These are phyloP conservation scores for Gymnoscopelus microlampas DNA, from an alignment of 2,797 vertebrate genomes.

Conservation along the genomic window DNA sequence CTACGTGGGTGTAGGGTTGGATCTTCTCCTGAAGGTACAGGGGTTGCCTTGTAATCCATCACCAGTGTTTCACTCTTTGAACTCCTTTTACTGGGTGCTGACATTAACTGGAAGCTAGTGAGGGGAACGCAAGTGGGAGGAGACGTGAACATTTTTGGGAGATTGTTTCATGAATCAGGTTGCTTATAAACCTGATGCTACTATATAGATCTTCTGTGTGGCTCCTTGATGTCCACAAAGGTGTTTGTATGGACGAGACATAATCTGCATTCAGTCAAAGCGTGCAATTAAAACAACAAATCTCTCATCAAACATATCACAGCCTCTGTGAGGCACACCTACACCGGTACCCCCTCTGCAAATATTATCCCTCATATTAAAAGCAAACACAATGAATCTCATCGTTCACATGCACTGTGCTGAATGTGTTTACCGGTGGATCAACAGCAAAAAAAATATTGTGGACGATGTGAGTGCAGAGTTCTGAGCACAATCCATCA, in stretches of 20 bases:
- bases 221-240: too few relatives aligned
- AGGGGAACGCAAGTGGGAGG: too few relatives aligned
- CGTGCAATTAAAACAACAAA: slow-evolving; percentile 80
- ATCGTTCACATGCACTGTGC: slow-evolving; percentile 65
- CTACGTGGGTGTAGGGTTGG: too few relatives aligned
- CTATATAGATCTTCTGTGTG: too few relatives aligned
- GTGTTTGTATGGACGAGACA: slow-evolving; percentile 18
- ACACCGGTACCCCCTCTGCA: slow-evolving; percentile 61
- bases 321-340: slow-evolving; percentile 64
- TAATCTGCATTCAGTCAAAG: slow-evolving; percentile 69
- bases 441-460: slow-evolving; percentile 47
- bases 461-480: slow-evolving; percentile 34
- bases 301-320: slow-evolving; percentile 79
- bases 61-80: too few relatives aligned
- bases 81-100: too few relatives aligned
- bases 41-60: too few relatives aligned
- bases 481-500: slow-evolving; percentile 25
- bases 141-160: too few relatives aligned
- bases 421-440: slow-evolving; percentile 67
- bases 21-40: too few relatives aligned
- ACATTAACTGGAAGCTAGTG: too few relatives aligned
- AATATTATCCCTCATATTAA: slow-evolving; percentile 84
- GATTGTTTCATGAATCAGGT: too few relatives aligned
- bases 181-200: too few relatives aligned
- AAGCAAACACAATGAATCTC: slow-evolving; percentile 80